A percentile compares a stretch with the other conserved stretches of the same genome.
Conservation (phyloP, 1,140 invertebrate genomes). For the Aphaenogaster rudis region DNA sequence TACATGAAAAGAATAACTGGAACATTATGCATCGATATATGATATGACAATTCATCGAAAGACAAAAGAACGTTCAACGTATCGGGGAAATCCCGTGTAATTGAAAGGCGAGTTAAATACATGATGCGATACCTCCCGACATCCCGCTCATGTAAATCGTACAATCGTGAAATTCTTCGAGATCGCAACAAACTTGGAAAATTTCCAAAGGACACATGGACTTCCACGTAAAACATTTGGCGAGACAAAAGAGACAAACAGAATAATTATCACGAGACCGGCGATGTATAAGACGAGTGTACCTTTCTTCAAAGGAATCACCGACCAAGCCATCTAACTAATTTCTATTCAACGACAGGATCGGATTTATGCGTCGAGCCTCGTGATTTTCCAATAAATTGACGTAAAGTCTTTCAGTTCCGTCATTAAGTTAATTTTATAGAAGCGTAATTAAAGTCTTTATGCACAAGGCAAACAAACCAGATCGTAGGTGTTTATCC, state of each 20-base stretch:
- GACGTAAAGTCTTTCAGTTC: neutral
- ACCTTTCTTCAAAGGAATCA: neutral
- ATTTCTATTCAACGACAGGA: neutral
- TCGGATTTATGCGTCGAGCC: neutral
- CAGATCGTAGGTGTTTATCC: neutral
- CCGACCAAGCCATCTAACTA: constrained; percentile 8
- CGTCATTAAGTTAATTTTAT: neutral
- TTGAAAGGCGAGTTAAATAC: constrained; percentile 4
- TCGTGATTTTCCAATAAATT: constrained; percentile 17
- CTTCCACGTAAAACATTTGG: constrained; percentile 31
- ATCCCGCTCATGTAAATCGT: neutral
- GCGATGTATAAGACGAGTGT: neutral
- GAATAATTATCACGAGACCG: neutral
- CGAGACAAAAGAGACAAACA: constrained; percentile 23
- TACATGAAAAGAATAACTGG: neutral
- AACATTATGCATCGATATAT: neutral
- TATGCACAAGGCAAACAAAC: neutral
- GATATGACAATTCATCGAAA: neutral
- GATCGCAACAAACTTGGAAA: neutral
- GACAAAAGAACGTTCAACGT: neutral
- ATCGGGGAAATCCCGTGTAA: constrained; percentile 26
- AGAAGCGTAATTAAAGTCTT: neutral
- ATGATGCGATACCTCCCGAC: neutral
- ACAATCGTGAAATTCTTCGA: constrained; percentile 5
- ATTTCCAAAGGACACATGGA: neutral